phyloP scores from a whole-genome alignment of 2,888 invertebrate genomes.

The Pristionchus mayeri region DNA sequence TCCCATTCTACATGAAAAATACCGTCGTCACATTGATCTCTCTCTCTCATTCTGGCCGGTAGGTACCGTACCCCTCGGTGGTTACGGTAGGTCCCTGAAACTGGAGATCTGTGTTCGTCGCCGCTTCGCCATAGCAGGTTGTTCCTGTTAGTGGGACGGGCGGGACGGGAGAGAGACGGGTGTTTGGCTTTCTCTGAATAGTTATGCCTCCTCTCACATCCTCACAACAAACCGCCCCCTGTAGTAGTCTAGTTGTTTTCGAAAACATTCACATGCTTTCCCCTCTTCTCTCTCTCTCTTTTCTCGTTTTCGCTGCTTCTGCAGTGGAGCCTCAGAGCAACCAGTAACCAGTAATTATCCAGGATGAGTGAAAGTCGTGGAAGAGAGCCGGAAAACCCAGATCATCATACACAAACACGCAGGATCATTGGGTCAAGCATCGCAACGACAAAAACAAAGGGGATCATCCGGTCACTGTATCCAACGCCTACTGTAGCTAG shows the following conservation, averaged over 20 bases:
- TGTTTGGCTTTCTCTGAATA: conserved; percentile 41
- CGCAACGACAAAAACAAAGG: too few relatives aligned
- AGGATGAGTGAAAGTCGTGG: background rate
- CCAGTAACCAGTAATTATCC: conserved; percentile 36
- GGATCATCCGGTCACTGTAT: too few relatives aligned
- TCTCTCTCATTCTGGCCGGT: background rate
- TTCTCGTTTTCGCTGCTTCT: conserved; percentile 8
- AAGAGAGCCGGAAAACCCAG: too few relatives aligned
- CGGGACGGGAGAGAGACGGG: background rate
- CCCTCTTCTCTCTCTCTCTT: background rate
- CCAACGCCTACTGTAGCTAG: too few relatives aligned
- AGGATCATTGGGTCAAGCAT: too few relatives aligned
- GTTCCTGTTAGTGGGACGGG: conserved; percentile 22
- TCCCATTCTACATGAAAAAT: conserved; percentile 28
- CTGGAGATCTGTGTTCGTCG: too few relatives aligned
- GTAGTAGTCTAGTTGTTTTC: conserved; percentile 40
- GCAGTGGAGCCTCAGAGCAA: background rate
- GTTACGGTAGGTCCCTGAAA: background rate
- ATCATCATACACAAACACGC: too few relatives aligned
- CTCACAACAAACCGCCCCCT: conserved; percentile 7
- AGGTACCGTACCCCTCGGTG: background rate
- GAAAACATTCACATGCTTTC: conserved; percentile 43
- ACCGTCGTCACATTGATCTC: conserved; percentile 16
- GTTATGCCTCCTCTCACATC: conserved; percentile 18
- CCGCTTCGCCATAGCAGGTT: background rate